Percentiles rank a stretch among this genome's conserved stretches.
Conservation (phyloP, 1,140 invertebrate species). For the Muscidifurax raptorellus region DNA sequence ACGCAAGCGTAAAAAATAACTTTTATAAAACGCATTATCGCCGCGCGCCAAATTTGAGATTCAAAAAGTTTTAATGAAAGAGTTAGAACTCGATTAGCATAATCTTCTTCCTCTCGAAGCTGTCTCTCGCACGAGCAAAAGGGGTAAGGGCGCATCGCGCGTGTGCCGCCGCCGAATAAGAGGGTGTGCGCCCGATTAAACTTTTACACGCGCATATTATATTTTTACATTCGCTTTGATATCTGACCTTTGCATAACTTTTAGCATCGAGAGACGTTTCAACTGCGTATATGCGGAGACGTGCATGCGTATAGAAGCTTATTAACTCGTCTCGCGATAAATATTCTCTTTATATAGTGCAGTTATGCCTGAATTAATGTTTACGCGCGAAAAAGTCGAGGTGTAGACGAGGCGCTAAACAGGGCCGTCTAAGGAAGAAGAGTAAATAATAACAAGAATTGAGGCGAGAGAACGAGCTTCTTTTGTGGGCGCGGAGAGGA, state of each 20-base stretch:
- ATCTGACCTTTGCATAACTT: neutral
- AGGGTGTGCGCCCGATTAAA: conserved; percentile 24
- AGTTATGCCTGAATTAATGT: neutral
- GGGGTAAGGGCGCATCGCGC: neutral
- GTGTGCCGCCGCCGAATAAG: neutral
- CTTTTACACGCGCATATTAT: conserved; percentile 14
- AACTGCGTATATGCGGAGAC: too few species aligned
- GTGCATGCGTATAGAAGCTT: too few species aligned
- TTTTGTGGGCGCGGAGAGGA: neutral
- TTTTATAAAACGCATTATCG: neutral
- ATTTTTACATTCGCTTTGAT: neutral
- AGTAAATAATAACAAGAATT: neutral
- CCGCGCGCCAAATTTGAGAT: neutral
- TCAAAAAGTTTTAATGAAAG: neutral
- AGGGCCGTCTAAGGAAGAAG: neutral
- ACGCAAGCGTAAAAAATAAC: neutral
- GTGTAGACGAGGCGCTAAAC: neutral
- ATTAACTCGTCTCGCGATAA: neutral
- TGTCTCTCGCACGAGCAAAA: neutral
- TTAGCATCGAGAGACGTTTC: too few species aligned
- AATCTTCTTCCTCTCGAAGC: neutral
- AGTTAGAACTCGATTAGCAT: neutral
- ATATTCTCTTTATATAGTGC: neutral
- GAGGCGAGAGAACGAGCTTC: neutral
- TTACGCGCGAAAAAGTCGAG: neutral